Percentiles rank a stretch among this genome's conserved stretches.
phyloP scores from a whole-genome alignment of 2,113 vertebrate species.

The Chloebia gouldiae region DNA sequence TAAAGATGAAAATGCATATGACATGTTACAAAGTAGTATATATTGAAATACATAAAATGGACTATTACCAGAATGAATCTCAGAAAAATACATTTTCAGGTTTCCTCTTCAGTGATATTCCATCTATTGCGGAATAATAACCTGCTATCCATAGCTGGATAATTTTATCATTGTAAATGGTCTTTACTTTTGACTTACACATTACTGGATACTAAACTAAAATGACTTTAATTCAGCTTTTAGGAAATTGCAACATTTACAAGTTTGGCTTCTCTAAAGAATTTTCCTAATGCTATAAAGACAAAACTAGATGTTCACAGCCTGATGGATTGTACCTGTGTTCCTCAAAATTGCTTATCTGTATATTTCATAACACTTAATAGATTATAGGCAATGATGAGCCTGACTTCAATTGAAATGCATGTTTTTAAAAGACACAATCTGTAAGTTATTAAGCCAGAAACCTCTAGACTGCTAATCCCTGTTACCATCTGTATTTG shows the following conservation, averaged over 20 bases:
- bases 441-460: conserved; percentile 25
- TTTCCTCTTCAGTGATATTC: neutral
- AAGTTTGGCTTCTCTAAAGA: conserved; percentile 8
- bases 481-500: neutral
- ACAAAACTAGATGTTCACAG: neutral
- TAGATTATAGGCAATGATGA: conserved; percentile 20
- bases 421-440: conserved; percentile 21
- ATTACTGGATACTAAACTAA: neutral
- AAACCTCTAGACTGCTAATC: conserved; percentile 39
- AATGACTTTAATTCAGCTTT: conserved; percentile 10
- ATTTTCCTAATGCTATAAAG: neutral
- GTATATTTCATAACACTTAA: conserved; percentile 37
- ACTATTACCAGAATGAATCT: neutral
- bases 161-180: neutral
- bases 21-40: neutral
- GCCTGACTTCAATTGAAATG: conserved; percentile 38
- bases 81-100: neutral
- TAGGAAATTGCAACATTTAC: neutral
- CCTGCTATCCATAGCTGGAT: neutral
- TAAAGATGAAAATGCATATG: neutral
- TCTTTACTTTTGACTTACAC: neutral
- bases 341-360: conserved; percentile 26
- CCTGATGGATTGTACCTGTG: neutral
- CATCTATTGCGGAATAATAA: neutral
- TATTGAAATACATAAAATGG: neutral